Base-by-base conservation (phyloP, 2,888 invertebrate genomes). In the Nycteola revayana region DNA sequence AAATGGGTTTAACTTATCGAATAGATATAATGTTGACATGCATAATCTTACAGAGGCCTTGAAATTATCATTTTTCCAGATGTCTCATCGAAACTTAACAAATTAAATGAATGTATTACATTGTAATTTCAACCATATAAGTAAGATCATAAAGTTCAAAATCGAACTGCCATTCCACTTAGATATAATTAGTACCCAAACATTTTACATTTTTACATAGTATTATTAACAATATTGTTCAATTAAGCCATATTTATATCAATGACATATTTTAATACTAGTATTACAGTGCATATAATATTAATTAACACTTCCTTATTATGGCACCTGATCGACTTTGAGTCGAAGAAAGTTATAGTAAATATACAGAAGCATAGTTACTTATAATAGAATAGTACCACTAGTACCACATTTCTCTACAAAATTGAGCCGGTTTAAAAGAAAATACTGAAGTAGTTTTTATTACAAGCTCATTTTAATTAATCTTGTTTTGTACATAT, bases 271-370 rank as follows among this genome's bases (percentile, higher is more conserved):
- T 14, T 14, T 14, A 14, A 14, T 14, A 14, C 14, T 14, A 14
- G 14, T 14, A 14, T 14, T 5, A 14, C 5, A 27, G 3, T 28
- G 18, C 7, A 9, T 23, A 11, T 22, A 11, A 9, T 17, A 23
- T 7, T 7, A 1, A 1, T 11, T 6, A 25, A 14, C 14, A 14
- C 5, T 14, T 14, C 3, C 14, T 14, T 14, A 14, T 14, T 51
- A 54, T 54, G 54, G 54, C 54, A 54, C 54, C 37, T 24, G 29
- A 10, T 20, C 32, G 51, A 54, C 54, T 54, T 45, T 31, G 18
- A 54, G 54, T 51, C 54, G 41, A 41, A 36, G 32, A 37, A 34
- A 41, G 43, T 38, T 34, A 28, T 31, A 36, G n/a, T n/a, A n/a
- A n/a, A n/a, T n/a, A 23, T 50, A 41, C 45, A 51, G 37, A 43